A percentile compares a stretch with the other conserved stretches of the same genome.
Evolutionary conservation across 35 echinoderm and acorn worm species (phyloP).

Genomic region (Lytechinus pictus): DNA sequence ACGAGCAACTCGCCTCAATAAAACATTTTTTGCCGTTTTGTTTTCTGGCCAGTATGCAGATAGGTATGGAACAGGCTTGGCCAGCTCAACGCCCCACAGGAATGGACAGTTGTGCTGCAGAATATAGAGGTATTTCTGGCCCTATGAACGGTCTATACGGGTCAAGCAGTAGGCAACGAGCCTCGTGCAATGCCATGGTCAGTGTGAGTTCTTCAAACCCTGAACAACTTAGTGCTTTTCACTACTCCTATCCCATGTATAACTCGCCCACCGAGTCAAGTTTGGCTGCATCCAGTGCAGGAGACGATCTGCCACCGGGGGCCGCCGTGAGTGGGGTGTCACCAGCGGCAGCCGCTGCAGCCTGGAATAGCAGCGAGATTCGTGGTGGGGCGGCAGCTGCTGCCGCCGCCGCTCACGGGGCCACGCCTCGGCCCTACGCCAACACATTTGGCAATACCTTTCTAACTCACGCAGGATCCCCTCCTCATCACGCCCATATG

Average conservation of each 20-base stretch:
- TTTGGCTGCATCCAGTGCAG: constrained; percentile 37
- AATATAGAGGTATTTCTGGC: constrained; percentile 34
- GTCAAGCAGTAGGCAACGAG: constrained; percentile 11
- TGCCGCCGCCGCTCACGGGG: constrained; percentile 26
- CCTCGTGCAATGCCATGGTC: constrained; percentile 44
- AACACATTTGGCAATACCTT: constrained; percentile 44
- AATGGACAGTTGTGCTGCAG: constrained; percentile 44
- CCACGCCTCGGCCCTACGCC: constrained; percentile 41
- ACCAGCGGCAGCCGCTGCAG: constrained; percentile 25
- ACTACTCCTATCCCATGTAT: constrained; percentile 38
- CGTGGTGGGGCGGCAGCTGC: background rate
- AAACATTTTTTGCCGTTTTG: background rate
- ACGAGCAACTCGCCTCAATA: background rate
- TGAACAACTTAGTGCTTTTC: constrained; percentile 37
- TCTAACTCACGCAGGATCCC: constrained; percentile 36
- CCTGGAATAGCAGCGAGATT: constrained; percentile 33
- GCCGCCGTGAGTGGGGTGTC: constrained; percentile 43
- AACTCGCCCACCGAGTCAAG: constrained; percentile 40
- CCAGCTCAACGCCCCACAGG: constrained; percentile 32
- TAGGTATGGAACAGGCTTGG: constrained; percentile 44
- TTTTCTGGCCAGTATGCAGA: constrained; percentile 36
- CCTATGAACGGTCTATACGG: constrained; percentile 48
- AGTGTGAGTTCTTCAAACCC: constrained; percentile 4
- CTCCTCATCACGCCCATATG: constrained; percentile 48
- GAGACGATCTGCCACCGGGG: background rate